phyloP scores from a whole-genome alignment of 2,797 vertebrate genomes.

The Mus caroli region DNA sequence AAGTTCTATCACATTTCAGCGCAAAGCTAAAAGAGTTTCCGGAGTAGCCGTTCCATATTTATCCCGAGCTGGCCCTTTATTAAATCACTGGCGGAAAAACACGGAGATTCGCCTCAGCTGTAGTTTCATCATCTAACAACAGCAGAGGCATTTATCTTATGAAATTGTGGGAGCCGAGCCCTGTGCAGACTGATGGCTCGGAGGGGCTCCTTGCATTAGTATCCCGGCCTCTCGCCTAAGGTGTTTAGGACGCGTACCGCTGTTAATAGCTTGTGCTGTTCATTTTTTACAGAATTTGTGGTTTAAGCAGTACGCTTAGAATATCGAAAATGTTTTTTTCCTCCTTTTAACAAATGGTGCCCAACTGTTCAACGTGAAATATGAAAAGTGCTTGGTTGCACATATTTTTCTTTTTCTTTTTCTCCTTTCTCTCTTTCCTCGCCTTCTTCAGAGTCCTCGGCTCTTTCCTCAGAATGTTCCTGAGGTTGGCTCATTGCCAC shows the following conservation, averaged over 20 bases:
- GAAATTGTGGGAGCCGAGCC: conserved; percentile 87
- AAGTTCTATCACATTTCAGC: conserved; percentile 85
- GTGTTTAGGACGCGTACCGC: conserved; percentile 87
- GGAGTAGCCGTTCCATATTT: conserved; percentile 89
- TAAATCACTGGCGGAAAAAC: conserved; percentile 90
- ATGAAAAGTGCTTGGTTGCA: conserved; percentile 78
- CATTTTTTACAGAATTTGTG: conserved; percentile 90
- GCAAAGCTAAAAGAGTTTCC: conserved; percentile 81
- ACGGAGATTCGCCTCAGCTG: conserved; percentile 88
- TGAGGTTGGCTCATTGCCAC: conserved; percentile 69
- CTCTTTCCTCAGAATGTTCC: conserved; percentile 58
- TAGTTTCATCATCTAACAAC: conserved; percentile 89
- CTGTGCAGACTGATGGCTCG: conserved; percentile 87
- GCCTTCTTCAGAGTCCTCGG: conserved; percentile 14
- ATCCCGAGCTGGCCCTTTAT: conserved; percentile 89
- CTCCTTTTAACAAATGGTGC: conserved; percentile 85
- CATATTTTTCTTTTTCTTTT: conserved; percentile 58
- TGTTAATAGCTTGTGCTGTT: conserved; percentile 88
- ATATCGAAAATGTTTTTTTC: conserved; percentile 86
- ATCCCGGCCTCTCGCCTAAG: conserved; percentile 88
- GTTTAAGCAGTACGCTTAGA: conserved; percentile 89
- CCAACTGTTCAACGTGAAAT: conserved; percentile 81
- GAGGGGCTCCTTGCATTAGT: conserved; percentile 86
- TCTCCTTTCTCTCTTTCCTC: conserved; percentile 1
- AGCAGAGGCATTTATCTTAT: conserved; percentile 88